Conservation (phyloP, 2,113 vertebrate genomes). For the Meleagris gallopavo region DNA sequence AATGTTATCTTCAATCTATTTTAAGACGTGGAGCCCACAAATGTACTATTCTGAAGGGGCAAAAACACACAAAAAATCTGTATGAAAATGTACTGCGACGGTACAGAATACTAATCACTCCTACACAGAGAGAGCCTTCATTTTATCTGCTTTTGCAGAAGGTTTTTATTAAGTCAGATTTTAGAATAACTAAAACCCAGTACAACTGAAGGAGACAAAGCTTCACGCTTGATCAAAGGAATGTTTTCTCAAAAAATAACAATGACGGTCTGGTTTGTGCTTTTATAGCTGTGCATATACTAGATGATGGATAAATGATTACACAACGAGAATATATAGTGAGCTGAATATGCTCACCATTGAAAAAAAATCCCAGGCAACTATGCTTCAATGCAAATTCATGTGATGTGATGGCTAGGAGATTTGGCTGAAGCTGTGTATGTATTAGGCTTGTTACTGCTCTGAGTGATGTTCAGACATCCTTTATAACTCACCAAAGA, state of each 20-base stretch:
- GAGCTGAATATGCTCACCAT: slow-evolving; percentile 36
- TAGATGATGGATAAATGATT: slow-evolving; percentile 63
- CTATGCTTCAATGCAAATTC: slow-evolving; percentile 31
- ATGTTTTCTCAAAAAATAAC: slow-evolving; percentile 64
- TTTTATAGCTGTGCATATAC: slow-evolving; percentile 62
- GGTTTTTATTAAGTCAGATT: slow-evolving; percentile 68
- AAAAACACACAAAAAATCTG: slow-evolving; percentile 74
- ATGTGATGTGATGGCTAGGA: slow-evolving; percentile 25
- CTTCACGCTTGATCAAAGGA: slow-evolving; percentile 59
- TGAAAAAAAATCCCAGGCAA: slow-evolving; percentile 41
- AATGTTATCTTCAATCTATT: slow-evolving; percentile 74
- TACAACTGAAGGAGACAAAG: slow-evolving; percentile 67
- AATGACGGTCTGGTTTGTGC: slow-evolving; percentile 51
- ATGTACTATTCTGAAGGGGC: slow-evolving; percentile 74
- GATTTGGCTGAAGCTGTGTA: slow-evolving; percentile 9
- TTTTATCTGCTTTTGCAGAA: slow-evolving; percentile 64
- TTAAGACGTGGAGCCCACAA: slow-evolving; percentile 77
- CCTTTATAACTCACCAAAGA: not conserved
- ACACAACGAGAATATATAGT: slow-evolving; percentile 52
- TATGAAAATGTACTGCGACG: slow-evolving; percentile 72
- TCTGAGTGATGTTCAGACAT: not conserved
- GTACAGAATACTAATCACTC: slow-evolving; percentile 77
- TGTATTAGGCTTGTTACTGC: not conserved
- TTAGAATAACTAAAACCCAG: slow-evolving; percentile 59
- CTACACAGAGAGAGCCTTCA: slow-evolving; percentile 70